These are phyloP conservation scores for Aegypius monachus DNA, from an alignment of 2,113 vertebrate species.

Conservation along the genomic window DNA sequence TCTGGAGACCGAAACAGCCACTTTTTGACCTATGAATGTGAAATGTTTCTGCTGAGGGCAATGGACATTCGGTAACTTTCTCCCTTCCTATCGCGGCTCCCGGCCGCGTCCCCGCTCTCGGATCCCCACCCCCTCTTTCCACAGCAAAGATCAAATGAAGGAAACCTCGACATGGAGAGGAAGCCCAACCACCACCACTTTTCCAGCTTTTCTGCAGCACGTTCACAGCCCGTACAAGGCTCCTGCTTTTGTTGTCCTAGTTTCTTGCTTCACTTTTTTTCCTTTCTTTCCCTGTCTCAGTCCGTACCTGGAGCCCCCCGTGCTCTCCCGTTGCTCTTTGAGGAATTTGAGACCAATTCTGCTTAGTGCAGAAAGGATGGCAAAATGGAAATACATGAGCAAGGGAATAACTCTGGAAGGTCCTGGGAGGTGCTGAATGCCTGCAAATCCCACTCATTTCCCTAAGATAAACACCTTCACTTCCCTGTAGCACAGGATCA, in stretches of 20 bases:
- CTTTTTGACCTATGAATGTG: rapidly evolving
- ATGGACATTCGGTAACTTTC: neutral
- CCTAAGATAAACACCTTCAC: slow-evolving; percentile 11
- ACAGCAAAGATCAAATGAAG: rapidly evolving
- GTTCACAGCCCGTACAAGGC: rapidly evolving
- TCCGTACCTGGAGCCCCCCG: rapidly evolving
- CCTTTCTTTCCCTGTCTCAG: neutral
- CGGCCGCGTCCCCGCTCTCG: rapidly evolving
- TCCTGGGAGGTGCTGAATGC: neutral
- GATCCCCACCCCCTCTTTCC: neutral
- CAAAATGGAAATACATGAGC: neutral
- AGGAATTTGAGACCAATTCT: neutral
- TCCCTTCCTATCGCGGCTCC: neutral
- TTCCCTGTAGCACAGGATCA: neutral
- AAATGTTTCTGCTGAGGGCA: rapidly evolving
- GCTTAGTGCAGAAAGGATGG: neutral
- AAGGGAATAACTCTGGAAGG: neutral
- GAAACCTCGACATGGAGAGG: neutral
- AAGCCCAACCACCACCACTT: rapidly evolving
- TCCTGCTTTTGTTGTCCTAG: neutral
- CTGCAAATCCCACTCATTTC: slow-evolving; percentile 47
- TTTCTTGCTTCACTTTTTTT: neutral
- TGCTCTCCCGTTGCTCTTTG: rapidly evolving
- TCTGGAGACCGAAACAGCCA: neutral
- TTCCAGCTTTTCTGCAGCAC: neutral